Percentiles rank a stretch among this genome's conserved stretches.
These are phyloP conservation scores for Megaustenia siamemsis DNA, from an alignment of 2,888 invertebrate species.

Conservation along the genomic window DNA sequence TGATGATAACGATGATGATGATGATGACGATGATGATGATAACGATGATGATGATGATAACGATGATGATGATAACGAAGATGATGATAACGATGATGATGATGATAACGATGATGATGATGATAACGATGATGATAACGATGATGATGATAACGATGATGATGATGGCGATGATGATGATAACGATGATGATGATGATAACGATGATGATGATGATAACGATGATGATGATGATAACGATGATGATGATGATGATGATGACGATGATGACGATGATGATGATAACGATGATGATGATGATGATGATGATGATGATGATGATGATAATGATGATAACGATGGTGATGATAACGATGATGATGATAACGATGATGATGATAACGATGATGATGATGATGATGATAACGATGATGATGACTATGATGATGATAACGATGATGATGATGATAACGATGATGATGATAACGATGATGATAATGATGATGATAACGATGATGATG, in stretches of 20 bases:
- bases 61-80: slow-evolving; percentile 51
- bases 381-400: slow-evolving; percentile 29
- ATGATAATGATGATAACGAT: slow-evolving; percentile 43
- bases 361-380: no score
- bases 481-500: slow-evolving; percentile 48
- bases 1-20: slow-evolving; percentile 50
- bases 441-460: slow-evolving; percentile 21
- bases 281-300: no score
- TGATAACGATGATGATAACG: slow-evolving; percentile 34
- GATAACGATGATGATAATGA: slow-evolving; percentile 35
- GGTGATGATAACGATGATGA: slow-evolving; percentile 46
- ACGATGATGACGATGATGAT: slow-evolving; percentile 48
- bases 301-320: slow-evolving; percentile 43
- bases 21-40: slow-evolving; percentile 49
- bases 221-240: slow-evolving; percentile 42
- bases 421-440: not conserved
- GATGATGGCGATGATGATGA: slow-evolving; percentile 50
- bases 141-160: slow-evolving; percentile 47
- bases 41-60: slow-evolving; percentile 28
- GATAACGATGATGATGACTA: no score
- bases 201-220: slow-evolving; percentile 33
- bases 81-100: no score
- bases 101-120: slow-evolving; percentile 19
- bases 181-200: slow-evolving; percentile 46
- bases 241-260: slow-evolving; percentile 48